phyloP scores from a whole-genome alignment of 2,113 vertebrate species.

The Phocoena phocoena region DNA sequence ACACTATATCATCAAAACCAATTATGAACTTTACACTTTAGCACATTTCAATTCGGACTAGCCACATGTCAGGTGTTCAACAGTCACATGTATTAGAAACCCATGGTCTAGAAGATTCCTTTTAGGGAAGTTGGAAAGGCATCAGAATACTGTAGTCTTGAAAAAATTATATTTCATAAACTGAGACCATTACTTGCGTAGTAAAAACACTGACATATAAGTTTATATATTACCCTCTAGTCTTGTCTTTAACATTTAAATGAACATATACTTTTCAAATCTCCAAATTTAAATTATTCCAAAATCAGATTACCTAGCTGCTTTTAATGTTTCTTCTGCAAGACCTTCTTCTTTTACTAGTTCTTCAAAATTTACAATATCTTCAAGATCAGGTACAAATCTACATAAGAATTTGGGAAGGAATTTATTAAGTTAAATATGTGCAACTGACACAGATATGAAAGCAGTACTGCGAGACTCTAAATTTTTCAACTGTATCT shows the following conservation, averaged over 20 bases:
- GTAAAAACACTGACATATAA: not conserved
- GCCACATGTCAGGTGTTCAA: not conserved
- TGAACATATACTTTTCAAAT: not conserved
- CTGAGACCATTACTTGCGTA: not conserved
- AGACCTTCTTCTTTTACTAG: slow-evolving; percentile 97
- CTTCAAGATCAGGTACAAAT: slow-evolving; percentile 98
- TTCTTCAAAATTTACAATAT: slow-evolving; percentile 99
- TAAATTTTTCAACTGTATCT: not conserved
- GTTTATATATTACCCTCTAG: not conserved
- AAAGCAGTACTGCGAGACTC: not conserved
- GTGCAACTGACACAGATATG: not conserved
- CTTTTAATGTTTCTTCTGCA: slow-evolving; percentile 94
- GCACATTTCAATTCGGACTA: not conserved
- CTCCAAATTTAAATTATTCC: slow-evolving; percentile 13
- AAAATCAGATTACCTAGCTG: slow-evolving; percentile 88
- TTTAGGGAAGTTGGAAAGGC: not conserved
- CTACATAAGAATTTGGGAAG: slow-evolving; percentile 80
- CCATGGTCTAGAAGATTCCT: not conserved
- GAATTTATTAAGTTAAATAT: slow-evolving; percentile 23
- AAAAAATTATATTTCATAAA: not conserved
- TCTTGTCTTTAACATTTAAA: not conserved
- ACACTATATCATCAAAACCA: not conserved
- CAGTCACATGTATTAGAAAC: not conserved
- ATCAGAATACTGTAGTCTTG: not conserved
- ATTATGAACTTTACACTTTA: not conserved